phyloP scores from a whole-genome alignment of 2,113 vertebrate genomes.

The Speoplatyrhinus poulsoni region DNA sequence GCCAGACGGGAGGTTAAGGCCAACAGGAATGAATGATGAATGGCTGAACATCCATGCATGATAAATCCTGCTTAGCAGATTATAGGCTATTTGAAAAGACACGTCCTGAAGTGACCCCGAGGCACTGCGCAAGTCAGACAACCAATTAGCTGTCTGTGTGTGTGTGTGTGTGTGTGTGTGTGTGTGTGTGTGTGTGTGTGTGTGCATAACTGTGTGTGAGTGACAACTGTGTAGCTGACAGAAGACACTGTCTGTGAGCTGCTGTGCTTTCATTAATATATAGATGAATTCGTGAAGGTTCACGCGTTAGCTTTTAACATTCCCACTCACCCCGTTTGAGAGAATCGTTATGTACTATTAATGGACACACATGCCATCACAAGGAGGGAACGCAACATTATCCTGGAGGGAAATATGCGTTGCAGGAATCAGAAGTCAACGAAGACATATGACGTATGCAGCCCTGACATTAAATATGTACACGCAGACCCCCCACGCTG shows the following conservation, averaged over 20 bases:
- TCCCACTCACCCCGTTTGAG: constrained; percentile 32
- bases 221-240: constrained; percentile 30
- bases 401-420: background rate
- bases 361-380: constrained; percentile 2
- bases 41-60: constrained; percentile 31
- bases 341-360: constrained; percentile 47
- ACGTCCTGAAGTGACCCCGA: constrained; percentile 23
- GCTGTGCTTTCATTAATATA: constrained; percentile 44
- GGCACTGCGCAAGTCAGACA: constrained; percentile 12
- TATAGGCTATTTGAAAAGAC: background rate
- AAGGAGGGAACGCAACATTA: constrained; percentile 37
- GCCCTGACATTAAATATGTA: constrained; percentile 45
- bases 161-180: constrained; percentile 27
- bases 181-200: constrained; percentile 21
- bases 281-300: constrained; percentile 46
- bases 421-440: too few species aligned
- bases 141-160: constrained; percentile 33
- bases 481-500: background rate
- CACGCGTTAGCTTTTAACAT: constrained; percentile 37
- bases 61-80: constrained; percentile 22
- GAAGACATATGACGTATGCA: background rate
- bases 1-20: constrained; percentile 10
- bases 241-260: constrained; percentile 33
- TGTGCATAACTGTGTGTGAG: constrained; percentile 21
- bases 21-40: constrained; percentile 18